phyloP scores from a whole-genome alignment of 1,140 invertebrate species.

The Magallana angulata region DNA sequence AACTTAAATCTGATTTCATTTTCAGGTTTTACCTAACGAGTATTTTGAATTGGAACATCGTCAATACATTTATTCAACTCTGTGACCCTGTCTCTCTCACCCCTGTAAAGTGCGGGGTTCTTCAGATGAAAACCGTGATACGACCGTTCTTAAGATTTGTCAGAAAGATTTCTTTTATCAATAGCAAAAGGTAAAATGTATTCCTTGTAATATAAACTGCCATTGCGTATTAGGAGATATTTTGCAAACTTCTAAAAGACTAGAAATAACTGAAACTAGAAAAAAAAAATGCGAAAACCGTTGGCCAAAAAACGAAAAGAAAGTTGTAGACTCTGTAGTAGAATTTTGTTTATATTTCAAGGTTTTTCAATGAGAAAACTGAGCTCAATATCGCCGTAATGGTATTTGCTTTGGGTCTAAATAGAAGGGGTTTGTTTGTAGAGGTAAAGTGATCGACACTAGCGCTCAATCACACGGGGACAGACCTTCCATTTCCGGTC shows the following conservation, averaged over 20 bases:
- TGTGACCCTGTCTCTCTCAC: neutral
- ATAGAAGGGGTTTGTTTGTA: conserved; percentile 46
- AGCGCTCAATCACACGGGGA: neutral
- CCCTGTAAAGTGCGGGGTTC: neutral
- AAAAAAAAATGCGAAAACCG: neutral
- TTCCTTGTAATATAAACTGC: neutral
- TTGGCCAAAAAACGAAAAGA: neutral
- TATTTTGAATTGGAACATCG: neutral
- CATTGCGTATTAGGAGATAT: neutral
- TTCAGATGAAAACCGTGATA: neutral
- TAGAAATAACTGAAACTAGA: neutral
- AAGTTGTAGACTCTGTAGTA: conserved; percentile 15
- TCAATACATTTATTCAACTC: neutral
- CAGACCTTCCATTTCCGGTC: conserved; percentile 36
- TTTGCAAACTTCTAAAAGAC: conserved; percentile 14
- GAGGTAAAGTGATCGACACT: conserved; percentile 40
- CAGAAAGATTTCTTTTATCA: neutral
- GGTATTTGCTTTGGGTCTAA: conserved; percentile 45
- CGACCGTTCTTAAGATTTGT: neutral
- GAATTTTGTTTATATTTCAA: conserved; percentile 40
- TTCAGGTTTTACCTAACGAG: neutral
- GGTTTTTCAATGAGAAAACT: conserved; percentile 44
- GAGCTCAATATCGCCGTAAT: conserved; percentile 17
- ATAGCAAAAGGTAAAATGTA: neutral
- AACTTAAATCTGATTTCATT: neutral